phyloP scores from a whole-genome alignment of 2,888 invertebrate genomes.

The Acleris literana region DNA sequence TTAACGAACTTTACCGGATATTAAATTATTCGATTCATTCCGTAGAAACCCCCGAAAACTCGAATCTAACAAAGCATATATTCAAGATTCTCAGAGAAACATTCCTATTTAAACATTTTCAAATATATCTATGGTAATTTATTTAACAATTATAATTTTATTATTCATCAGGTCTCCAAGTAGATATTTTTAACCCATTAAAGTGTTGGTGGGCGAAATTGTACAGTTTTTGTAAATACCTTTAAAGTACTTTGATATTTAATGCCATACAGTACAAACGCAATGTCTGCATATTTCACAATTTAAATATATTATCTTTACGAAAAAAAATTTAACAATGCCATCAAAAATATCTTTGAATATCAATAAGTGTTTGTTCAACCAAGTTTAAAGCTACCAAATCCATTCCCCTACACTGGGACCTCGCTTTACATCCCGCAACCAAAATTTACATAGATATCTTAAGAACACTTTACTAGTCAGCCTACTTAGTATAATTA shows the following conservation, averaged over 20 bases:
- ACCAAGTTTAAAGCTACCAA: too few relatives aligned
- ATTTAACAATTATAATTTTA: constrained; percentile 21
- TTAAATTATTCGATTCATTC: constrained; percentile 2
- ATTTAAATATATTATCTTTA: too few relatives aligned
- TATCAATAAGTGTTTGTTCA: too few relatives aligned
- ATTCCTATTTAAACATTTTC: constrained; percentile 12
- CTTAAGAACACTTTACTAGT: too few relatives aligned
- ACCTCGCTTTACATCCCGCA: too few relatives aligned
- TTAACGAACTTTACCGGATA: constrained; percentile 2
- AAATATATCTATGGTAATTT: constrained; percentile 23
- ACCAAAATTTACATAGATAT: too few relatives aligned
- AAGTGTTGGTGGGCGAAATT: constrained; percentile 1
- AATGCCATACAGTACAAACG: too few relatives aligned
- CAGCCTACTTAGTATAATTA: too few relatives aligned
- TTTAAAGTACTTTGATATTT: not conserved
- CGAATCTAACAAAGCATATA: constrained; percentile 20
- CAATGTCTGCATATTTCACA: too few relatives aligned
- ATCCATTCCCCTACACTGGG: too few relatives aligned
- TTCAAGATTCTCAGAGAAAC: constrained; percentile 18
- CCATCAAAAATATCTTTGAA: too few relatives aligned
- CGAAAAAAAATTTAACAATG: too few relatives aligned
- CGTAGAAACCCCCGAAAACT: constrained; percentile 6
- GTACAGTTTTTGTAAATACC: not conserved
- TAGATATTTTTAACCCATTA: constrained; percentile 14
- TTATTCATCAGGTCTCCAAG: constrained; percentile 22